Conservation (phyloP, 2,113 vertebrate genomes). For the Halcyon malimbica region DNA sequence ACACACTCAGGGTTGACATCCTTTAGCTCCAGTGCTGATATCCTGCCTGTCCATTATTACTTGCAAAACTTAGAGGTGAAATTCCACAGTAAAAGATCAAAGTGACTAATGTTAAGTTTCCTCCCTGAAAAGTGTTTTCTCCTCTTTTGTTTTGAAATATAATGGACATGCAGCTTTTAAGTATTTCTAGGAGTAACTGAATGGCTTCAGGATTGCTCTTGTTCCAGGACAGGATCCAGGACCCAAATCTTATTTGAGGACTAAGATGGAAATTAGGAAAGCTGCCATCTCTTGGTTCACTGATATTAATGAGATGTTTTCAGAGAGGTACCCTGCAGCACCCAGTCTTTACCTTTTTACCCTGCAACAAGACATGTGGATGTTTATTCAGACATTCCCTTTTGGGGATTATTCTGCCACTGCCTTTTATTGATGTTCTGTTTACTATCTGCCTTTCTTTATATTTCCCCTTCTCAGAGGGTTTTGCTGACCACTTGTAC, state of each 20-base stretch:
- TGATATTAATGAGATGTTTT: neutral
- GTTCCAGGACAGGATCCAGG: neutral
- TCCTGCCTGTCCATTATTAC: neutral
- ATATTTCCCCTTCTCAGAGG: neutral
- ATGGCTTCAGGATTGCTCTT: neutral
- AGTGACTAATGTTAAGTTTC: neutral
- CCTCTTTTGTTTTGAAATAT: neutral
- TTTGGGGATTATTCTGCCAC: neutral
- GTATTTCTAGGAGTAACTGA: neutral
- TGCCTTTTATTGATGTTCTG: neutral
- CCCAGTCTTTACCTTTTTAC: neutral
- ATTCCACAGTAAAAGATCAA: neutral
- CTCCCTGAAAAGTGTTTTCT: neutral
- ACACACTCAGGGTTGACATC: neutral
- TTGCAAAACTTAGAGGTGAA: neutral
- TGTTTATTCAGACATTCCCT: neutral
- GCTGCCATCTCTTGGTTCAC: neutral
- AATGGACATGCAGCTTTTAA: neutral
- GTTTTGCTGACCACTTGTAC: neutral
- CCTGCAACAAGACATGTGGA: neutral
- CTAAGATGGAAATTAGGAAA: neutral
- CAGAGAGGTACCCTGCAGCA: neutral
- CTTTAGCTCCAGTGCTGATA: neutral
- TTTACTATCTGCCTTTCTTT: neutral
- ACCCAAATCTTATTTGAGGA: neutral